Evolutionary conservation across 2,113 vertebrate genomes (phyloP).

Genomic region (Dendropsophus ebraccatus): DNA sequence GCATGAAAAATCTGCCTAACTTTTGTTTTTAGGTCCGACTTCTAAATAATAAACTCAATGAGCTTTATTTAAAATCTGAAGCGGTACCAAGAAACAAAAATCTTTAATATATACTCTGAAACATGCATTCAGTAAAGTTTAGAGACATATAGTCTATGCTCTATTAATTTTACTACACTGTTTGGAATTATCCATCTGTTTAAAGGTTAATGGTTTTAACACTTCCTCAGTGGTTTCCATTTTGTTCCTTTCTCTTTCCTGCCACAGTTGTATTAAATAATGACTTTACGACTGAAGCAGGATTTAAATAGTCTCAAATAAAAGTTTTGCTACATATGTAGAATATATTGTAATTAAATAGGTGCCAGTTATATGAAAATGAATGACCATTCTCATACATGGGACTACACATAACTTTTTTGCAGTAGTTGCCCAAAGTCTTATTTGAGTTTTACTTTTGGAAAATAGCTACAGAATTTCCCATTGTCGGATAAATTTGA

Average conservation of each 20-base stretch:
- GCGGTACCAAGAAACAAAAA: constrained; percentile 41
- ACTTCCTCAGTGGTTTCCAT: constrained; percentile 81
- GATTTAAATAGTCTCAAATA: constrained; percentile 28
- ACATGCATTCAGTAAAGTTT: constrained; percentile 74
- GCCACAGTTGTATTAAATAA: constrained; percentile 75
- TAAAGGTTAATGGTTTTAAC: constrained; percentile 89
- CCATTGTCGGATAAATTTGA: not conserved
- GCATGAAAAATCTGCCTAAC: not conserved
- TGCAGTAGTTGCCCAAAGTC: not conserved
- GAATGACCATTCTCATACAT: not conserved
- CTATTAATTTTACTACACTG: constrained; percentile 86
- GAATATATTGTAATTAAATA: not conserved
- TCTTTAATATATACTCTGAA: constrained; percentile 57
- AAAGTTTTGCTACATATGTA: constrained; percentile 18
- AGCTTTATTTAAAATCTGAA: constrained; percentile 35
- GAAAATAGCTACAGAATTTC: not conserved
- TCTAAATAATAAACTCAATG: constrained; percentile 17
- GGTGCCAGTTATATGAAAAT: not conserved
- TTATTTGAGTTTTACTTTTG: not conserved
- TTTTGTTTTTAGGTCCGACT: not conserved
- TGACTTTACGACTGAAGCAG: constrained; percentile 65
- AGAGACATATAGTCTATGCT: constrained; percentile 76
- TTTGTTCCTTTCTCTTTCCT: constrained; percentile 75
- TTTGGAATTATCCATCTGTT: constrained; percentile 88
- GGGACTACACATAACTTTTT: no score